Evolutionary conservation across 1,140 invertebrate species (phyloP), one percentile per base, ranked within the genome.

Genomic region (Copidosoma floridanum): DNA sequence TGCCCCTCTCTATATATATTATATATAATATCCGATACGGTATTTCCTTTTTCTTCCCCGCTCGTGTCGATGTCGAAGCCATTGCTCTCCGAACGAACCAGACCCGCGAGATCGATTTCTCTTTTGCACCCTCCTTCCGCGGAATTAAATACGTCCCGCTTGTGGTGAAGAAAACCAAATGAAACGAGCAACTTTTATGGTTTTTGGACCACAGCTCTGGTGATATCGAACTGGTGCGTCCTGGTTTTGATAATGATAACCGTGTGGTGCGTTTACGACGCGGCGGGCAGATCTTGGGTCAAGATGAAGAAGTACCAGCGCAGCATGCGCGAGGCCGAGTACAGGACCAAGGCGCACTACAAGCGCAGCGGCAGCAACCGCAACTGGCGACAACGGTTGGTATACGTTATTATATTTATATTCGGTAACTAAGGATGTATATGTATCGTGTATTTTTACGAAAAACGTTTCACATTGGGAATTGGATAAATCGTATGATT

Each of bases 301-400:
- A 94, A 94, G 80, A 93, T 95, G 90, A 94, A 94, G 76, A 85
- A 90, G 64, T 95, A 92, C 75, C 91, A 94, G 75, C 84, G 89
- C 38, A 93, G 89, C 43, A 85, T 93, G 84, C 85, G 86, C 65
- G 88, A 91, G 65, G 85, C 86, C 20, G 87, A 90, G 71, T 84
- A 85, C 1, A 77, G 83, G 53, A 68, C 69, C 4, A 71, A 65
- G n/a, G 88, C 88, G 68, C 86, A 90, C 69, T 90, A 92, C 68
- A 88, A 88, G 66, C 76, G 91, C 35, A 93, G 90, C 52, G 90
- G 90, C 41, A 92, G 88, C 72, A 86, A 89, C 64, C 82, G 92
- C 67, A 94, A 94, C 79, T 94, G 93, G 92, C 83, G 92, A 68
- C 92, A 94, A 76, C 87, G 92, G 91, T 93, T 71, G 65, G 18